Base-by-base conservation (phyloP, 2,797 vertebrate genomes). In the Diglossa cyanea region DNA sequence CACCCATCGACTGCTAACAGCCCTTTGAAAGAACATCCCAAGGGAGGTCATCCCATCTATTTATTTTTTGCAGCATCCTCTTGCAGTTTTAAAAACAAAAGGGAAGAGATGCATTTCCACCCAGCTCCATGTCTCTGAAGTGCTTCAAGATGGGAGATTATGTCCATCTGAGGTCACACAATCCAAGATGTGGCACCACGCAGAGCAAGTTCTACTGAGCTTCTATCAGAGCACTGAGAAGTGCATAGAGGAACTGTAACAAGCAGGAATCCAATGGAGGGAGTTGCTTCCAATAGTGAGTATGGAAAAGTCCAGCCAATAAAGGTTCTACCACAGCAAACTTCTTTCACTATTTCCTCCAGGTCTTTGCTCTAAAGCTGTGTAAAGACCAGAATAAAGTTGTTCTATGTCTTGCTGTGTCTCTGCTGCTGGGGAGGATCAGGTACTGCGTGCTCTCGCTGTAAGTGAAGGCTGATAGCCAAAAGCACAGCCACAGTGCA, bases 201-300 rank as follows among this genome's bases (percentile, higher is more conserved):
- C 4, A 57, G 7, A 26, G 21, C 4, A 23, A 44, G 13, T 28
- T 72, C 61, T 51, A 47, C n/a, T 47, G 21, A 65, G 30, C 17
- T 73, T 13, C 39, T 47, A 35, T 10, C 33, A 14, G 28, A 75
- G 33, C 14, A 57, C n/a, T 54, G 13, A 14, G 8, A 54, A 19
- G 5, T 1, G 30, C 17, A 53, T 10, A 55, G 20, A 72, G 54
- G 44, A 92, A 60, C 1, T 5, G 1, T 4, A 75, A 58, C 26
- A 79, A 79, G 19, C 6, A 42, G 1, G 3, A 70, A 62, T 25
- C 14, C 33, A 58, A 13, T 0, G 7, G 61, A 84, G 16, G 3
- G 12, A 80, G 7, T 1, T 76, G 20, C 25, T 91, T 75, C 58
- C 28, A 73, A 37, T 0, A 58, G 7, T 0, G 0, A 48, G 6